Evolutionary conservation across 2,888 invertebrate genomes (phyloP).

Genomic region (Cosmia pyralina): DNA sequence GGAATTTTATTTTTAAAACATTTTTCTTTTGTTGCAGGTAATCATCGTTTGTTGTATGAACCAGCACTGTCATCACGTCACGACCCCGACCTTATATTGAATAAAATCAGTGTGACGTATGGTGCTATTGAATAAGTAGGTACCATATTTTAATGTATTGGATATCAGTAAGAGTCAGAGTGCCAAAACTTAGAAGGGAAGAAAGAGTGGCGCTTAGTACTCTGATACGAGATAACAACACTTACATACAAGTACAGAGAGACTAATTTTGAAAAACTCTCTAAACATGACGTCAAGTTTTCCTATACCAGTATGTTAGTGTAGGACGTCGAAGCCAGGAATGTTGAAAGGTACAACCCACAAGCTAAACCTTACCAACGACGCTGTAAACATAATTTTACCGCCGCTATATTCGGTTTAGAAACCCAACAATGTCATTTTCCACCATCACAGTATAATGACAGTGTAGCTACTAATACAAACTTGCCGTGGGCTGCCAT

Average conservation of each 20-base stretch:
- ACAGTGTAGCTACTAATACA: conserved; percentile 9
- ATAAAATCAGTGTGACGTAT: background rate
- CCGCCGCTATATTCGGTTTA: background rate
- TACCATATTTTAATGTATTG: no score
- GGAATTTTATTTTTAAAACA: conserved; percentile 7
- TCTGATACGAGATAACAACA: no score
- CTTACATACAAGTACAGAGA: no score
- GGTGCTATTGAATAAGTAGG: no score
- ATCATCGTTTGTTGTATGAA: conserved; percentile 11
- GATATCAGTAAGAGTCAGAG: no score
- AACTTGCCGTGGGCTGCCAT: conserved; percentile 9
- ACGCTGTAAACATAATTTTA: conserved; percentile 1
- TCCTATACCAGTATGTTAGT: background rate
- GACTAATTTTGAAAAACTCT: no score
- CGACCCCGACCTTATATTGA: background rate
- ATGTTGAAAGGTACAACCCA: no score
- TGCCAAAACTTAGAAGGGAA: no score
- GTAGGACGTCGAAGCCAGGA: background rate
- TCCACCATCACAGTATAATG: conserved; percentile 18
- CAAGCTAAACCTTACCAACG: background rate
- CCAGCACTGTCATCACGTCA: no score
- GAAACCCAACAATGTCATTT: conserved; percentile 7
- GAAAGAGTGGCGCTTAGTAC: no score
- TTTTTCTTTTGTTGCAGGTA: conserved; percentile 60
- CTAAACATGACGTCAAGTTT: background rate